phyloP scores from a whole-genome alignment of 2,888 invertebrate species.

The Eupithecia insigniata region DNA sequence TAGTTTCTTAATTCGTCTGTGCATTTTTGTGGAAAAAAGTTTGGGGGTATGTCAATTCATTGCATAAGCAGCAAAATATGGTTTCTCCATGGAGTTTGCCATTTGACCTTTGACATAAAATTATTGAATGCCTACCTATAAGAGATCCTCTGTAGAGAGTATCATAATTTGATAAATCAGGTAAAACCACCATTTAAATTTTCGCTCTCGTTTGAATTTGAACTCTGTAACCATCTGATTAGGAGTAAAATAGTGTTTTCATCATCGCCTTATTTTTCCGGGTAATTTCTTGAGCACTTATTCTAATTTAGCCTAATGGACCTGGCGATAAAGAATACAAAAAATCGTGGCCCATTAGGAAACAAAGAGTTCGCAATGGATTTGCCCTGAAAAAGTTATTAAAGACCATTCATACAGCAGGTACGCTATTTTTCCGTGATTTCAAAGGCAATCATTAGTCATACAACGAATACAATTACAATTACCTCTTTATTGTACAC shows the following conservation, averaged over 20 bases:
- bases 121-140: not conserved
- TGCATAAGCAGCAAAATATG: not conserved
- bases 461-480: constrained; percentile 10
- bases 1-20: not conserved
- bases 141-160: not conserved
- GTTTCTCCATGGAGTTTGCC: not conserved
- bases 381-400: constrained; percentile 43
- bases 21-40: not conserved
- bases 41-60: not conserved
- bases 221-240: constrained; percentile 30
- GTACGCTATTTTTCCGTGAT: constrained; percentile 37
- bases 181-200: not conserved
- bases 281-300: constrained; percentile 37
- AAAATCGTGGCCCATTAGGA: constrained; percentile 43
- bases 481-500: too few relatives aligned
- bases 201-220: constrained; percentile 7
- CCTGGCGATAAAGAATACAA: constrained; percentile 43
- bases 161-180: not conserved
- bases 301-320: constrained; percentile 43
- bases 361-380: constrained; percentile 46
- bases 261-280: constrained; percentile 34
- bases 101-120: not conserved
- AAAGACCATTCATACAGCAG: constrained; percentile 37
- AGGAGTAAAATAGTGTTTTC: constrained; percentile 33
- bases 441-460: constrained; percentile 35